Base-by-base conservation (phyloP, 2,113 vertebrate species). In the Tragulus kanchil region DNA sequence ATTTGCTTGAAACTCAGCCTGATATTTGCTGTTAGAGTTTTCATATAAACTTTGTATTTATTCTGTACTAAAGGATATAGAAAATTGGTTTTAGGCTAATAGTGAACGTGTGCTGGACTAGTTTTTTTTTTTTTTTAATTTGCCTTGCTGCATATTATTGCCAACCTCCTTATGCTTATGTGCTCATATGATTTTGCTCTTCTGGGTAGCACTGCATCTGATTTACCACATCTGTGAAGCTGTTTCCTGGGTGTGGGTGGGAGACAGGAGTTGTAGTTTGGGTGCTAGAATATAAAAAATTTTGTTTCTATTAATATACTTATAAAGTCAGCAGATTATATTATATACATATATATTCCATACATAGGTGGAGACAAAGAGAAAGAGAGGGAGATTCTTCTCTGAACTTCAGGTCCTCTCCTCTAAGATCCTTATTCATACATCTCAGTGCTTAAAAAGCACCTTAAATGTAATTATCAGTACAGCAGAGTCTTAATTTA, bases 71-170 rank as follows among this genome's bases (percentile, higher is more conserved):
- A 90, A 85, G 64, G 42, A 93, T n/a, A 86, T 9, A 78, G 73
- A 82, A 95, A 85, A 90, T 13, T 50, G 67, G 42, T 67, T 85
- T 95, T 86, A 79, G 71, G 90, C 73, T 93, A 95, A 95, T 23
- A 82, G 58, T 50, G 25, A 95, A n/a, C 45, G 64, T 93, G 58
- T 90, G 48, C 0, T 31, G 61, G 61, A 45, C 25, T 52, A 3
- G 19, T 88, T 62, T 91, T 45, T 14, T 84, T 69, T 26, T 64
- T 75, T 77, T 3, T 77, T 3, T 85, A 81, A 31, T 85, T 58
- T 85, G 85, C 12, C 25, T 91, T 88, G 52, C 73, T 31, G n/a
- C 48, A 36, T 90, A 64, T 73, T 73, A 85, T 54, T 90, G 50
- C 71, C 71, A 93, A 58, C 25, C 48, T 36, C 48, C 69, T 79